Conservation (phyloP, 2,888 invertebrate species). For the Ypsolopha scabrella region DNA sequence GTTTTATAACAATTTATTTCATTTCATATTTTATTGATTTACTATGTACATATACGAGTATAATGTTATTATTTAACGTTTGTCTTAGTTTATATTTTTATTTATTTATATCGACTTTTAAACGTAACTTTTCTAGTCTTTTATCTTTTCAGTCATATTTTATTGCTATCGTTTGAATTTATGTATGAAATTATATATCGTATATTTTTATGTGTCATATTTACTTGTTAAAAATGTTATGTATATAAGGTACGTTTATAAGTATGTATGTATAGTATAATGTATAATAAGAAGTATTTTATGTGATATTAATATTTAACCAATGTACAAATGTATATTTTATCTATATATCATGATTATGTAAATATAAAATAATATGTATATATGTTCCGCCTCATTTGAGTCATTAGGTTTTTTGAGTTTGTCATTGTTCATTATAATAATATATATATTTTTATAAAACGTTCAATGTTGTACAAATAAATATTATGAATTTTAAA, state of each 20-base stretch:
- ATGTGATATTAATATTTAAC: slow-evolving; percentile 4
- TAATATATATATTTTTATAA: background rate
- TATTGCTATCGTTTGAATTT: background rate
- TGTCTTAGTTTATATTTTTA: slow-evolving; percentile 1
- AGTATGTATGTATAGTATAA: no score
- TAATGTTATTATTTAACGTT: background rate
- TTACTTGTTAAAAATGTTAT: background rate
- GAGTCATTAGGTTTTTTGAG: background rate
- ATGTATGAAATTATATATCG: background rate
- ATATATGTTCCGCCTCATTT: slow-evolving; percentile 1
- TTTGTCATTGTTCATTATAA: background rate
- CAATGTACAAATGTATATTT: background rate
- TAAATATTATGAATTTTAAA: no score
- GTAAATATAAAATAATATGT: background rate
- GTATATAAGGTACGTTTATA: no score
- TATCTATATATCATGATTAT: background rate
- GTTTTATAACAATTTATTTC: slow-evolving; percentile 9
- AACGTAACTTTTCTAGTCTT: slow-evolving; percentile 5
- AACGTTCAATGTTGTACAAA: background rate
- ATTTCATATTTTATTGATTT: background rate
- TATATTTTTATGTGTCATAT: slow-evolving; percentile 2
- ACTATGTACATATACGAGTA: background rate
- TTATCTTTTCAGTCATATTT: slow-evolving; percentile 8
- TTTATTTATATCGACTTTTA: background rate
- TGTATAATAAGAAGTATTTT: background rate